These are phyloP conservation scores for Zaprionus ghesquierei DNA, from an alignment of 1,140 invertebrate genomes.

Conservation along the genomic window DNA sequence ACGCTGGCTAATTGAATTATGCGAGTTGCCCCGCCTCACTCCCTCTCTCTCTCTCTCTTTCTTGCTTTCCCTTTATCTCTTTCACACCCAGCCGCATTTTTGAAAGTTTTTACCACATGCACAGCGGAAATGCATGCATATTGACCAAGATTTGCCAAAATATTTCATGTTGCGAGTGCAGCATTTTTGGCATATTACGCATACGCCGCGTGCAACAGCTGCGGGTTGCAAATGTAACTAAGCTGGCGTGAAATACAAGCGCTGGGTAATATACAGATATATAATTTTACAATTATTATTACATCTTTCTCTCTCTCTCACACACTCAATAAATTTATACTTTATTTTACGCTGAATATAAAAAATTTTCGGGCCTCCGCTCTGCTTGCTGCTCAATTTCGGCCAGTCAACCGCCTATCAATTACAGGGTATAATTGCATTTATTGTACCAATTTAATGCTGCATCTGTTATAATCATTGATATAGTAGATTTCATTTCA, in stretches of 20 bases:
- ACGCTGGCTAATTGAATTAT: background rate
- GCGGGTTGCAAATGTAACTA: background rate
- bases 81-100: too few relatives aligned
- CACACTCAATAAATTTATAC: too few relatives aligned
- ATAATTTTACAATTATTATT: too few relatives aligned
- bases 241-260: too few relatives aligned
- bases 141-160: background rate
- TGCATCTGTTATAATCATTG: background rate
- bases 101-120: background rate
- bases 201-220: background rate
- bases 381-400: too few relatives aligned
- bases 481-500: conserved; percentile 29
- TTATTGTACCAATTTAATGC: background rate
- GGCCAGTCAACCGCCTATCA: too few relatives aligned
- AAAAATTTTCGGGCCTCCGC: too few relatives aligned
- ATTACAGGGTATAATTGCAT: background rate
- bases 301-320: too few relatives aligned
- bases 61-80: background rate
- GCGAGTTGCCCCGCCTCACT: background rate
- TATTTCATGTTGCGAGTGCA: background rate
- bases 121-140: background rate
- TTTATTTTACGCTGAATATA: too few relatives aligned
- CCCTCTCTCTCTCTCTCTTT: too few relatives aligned
- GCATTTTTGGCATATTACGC: background rate
- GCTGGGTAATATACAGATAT: too few relatives aligned